phyloP scores from a whole-genome alignment of 2,113 vertebrate species.

The Elaphurus davidianus region DNA sequence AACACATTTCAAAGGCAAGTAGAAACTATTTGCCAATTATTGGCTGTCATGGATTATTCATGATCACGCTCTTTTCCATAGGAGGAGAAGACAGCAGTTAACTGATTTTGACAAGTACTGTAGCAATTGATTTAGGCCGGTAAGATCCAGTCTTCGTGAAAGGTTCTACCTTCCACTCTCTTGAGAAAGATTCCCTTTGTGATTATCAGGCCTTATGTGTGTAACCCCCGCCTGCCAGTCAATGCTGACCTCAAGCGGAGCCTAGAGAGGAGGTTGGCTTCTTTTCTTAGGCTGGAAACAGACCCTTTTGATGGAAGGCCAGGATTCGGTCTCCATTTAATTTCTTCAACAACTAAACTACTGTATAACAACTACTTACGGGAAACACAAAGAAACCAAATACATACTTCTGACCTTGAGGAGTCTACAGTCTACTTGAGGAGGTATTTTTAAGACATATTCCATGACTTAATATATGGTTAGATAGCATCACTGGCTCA shows the following conservation, averaged over 20 bases:
- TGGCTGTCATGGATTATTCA: background rate
- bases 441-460: background rate
- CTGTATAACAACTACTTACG: background rate
- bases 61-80: background rate
- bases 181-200: background rate
- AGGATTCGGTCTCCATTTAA: background rate
- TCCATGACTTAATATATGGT: background rate
- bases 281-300: background rate
- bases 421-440: background rate
- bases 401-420: background rate
- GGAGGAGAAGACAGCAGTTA: background rate
- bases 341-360: background rate
- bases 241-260: fast-evolving
- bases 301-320: background rate
- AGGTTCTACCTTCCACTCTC: background rate
- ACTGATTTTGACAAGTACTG: background rate
- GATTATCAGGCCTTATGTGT: background rate
- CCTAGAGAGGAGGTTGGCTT: background rate
- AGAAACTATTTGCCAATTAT: background rate
- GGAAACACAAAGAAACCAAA: background rate
- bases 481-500: background rate
- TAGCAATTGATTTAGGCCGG: background rate
- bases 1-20: background rate
- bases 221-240: background rate
- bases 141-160: background rate